Conservation (phyloP, 1,140 invertebrate species). For the Zaprionus africanus region DNA sequence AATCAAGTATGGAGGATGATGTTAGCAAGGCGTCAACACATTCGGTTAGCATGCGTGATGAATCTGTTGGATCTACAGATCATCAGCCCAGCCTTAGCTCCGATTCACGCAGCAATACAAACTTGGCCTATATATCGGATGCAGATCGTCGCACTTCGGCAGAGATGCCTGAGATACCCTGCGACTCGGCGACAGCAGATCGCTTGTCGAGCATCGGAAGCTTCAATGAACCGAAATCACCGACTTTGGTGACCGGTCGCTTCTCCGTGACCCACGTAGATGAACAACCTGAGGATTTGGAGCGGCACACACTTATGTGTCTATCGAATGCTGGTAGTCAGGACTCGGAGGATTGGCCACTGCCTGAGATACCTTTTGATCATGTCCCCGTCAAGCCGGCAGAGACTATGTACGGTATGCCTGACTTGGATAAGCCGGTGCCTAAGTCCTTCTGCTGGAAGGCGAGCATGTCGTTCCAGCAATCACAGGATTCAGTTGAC, state of each 20-base stretch:
- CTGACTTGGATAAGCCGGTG: slow-evolving; percentile 80
- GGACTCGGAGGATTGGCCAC: slow-evolving; percentile 89
- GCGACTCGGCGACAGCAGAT: slow-evolving; percentile 86
- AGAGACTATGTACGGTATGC: slow-evolving; percentile 73
- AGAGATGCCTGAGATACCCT: slow-evolving; percentile 92
- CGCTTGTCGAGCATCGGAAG: slow-evolving; percentile 78
- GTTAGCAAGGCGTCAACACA: slow-evolving; percentile 91
- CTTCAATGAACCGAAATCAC: slow-evolving; percentile 85
- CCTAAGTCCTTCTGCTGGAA: slow-evolving; percentile 84
- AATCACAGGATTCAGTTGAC: slow-evolving; percentile 87
- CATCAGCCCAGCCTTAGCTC: slow-evolving; percentile 93
- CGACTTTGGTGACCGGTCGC: slow-evolving; percentile 82
- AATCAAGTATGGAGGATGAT: slow-evolving; percentile 91
- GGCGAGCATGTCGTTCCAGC: slow-evolving; percentile 75
- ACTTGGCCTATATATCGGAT: slow-evolving; percentile 90
- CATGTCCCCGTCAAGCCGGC: slow-evolving; percentile 78
- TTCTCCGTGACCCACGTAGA: slow-evolving; percentile 83
- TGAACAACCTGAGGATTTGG: slow-evolving; percentile 69
- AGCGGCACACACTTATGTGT: slow-evolving; percentile 78
- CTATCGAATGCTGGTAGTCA: slow-evolving; percentile 86
- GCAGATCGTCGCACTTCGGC: slow-evolving; percentile 91
- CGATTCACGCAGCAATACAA: slow-evolving; percentile 90
- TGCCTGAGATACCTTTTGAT: slow-evolving; percentile 87
- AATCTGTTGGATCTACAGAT: slow-evolving; percentile 92
- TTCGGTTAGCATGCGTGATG: slow-evolving; percentile 92